Conservation (phyloP, 2,797 vertebrate species). For the Staurois parvus region DNA sequence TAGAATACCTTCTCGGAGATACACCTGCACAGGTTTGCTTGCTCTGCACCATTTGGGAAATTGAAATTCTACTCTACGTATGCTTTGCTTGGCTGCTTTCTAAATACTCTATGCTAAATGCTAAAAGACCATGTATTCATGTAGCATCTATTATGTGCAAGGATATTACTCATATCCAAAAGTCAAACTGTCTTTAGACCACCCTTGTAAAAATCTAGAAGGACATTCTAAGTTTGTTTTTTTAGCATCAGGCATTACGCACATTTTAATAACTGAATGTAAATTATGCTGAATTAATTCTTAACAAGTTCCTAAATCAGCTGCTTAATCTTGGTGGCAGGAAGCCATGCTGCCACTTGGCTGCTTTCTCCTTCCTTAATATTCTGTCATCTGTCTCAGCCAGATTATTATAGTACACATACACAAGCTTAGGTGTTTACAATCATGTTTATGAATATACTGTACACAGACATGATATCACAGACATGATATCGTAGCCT, state of each 20-base stretch:
- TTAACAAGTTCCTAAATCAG: slow-evolving; percentile 60
- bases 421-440: slow-evolving; percentile 38
- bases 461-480: background rate
- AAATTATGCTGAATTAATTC: slow-evolving; percentile 60
- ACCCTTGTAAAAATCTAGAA: slow-evolving; percentile 14
- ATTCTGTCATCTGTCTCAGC: slow-evolving; percentile 50
- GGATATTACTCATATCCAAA: background rate
- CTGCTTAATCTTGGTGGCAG: slow-evolving; percentile 58
- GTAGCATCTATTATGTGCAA: background rate
- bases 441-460: slow-evolving; percentile 31
- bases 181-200: background rate
- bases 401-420: slow-evolving; percentile 28
- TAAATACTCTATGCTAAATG: background rate
- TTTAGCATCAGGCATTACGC: slow-evolving; percentile 24
- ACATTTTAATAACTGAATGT: slow-evolving; percentile 57
- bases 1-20: background rate
- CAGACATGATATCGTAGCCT: background rate
- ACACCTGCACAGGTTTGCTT: slow-evolving; percentile 20
- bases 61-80: background rate
- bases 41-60: background rate
- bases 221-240: slow-evolving; percentile 24
- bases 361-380: slow-evolving; percentile 47
- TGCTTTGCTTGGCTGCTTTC: background rate
- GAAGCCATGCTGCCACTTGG: slow-evolving; percentile 47
- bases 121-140: background rate